Percentiles rank a stretch among this genome's conserved stretches.
Conservation (phyloP, 2,797 vertebrate species). For the Coluber constrictor region DNA sequence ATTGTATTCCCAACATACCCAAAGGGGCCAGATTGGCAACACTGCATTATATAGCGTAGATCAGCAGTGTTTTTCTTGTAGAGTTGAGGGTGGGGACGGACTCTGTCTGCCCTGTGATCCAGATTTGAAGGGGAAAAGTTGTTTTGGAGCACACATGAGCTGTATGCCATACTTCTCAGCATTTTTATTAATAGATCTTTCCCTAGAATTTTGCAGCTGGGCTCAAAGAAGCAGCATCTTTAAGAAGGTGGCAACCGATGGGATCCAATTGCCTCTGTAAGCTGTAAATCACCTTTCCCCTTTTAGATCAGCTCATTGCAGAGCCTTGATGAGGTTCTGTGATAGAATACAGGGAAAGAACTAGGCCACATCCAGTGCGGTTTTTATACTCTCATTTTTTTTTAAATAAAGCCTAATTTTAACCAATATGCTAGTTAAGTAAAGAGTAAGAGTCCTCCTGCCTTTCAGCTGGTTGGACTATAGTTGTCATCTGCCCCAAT, state of each 20-base stretch:
- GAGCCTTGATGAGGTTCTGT: not conserved
- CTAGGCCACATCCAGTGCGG: not conserved
- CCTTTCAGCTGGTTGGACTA: not conserved
- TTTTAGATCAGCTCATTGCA: not conserved
- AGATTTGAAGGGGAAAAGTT: not conserved
- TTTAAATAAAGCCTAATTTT: not conserved
- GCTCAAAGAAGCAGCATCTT: not conserved
- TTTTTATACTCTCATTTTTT: not conserved
- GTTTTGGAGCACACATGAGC: not conserved
- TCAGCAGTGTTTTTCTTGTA: not conserved
- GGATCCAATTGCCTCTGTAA: not conserved
- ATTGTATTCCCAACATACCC: not conserved
- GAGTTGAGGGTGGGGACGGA: not conserved
- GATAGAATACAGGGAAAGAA: not conserved
- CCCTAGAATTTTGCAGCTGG: not conserved
- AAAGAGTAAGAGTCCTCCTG: not conserved
- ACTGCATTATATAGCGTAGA: not conserved
- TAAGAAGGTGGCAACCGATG: not conserved
- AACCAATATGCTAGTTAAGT: not conserved
- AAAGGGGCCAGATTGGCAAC: not conserved
- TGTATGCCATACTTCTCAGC: not conserved
- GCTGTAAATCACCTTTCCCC: not conserved
- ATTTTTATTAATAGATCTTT: not conserved
- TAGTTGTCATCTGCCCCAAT: not conserved
- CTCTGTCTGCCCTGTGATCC: not conserved